A percentile compares a stretch with the other conserved stretches of the same genome.
phyloP scores from a whole-genome alignment of 1,140 invertebrate species.

The Leptonema lineaticorne region DNA sequence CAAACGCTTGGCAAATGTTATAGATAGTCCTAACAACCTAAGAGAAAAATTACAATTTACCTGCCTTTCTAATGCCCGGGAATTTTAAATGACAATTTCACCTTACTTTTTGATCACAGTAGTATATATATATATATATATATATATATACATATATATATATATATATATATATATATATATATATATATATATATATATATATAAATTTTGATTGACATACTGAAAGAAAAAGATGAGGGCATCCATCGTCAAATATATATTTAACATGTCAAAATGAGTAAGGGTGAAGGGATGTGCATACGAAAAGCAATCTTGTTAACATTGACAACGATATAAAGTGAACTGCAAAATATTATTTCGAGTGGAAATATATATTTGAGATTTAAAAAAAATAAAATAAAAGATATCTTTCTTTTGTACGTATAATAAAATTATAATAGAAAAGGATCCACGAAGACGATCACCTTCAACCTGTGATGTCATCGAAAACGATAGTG shows the following conservation, averaged over 20 bases:
- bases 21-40: too few relatives aligned
- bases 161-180: too few relatives aligned
- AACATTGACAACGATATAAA: conserved; percentile 8
- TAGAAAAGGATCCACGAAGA: neutral
- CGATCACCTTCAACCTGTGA: neutral
- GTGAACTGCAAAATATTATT: neutral
- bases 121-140: too few relatives aligned
- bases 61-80: too few relatives aligned
- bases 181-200: too few relatives aligned
- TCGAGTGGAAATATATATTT: neutral
- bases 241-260: neutral
- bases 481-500: neutral
- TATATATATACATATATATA: too few relatives aligned
- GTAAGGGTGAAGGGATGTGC: neutral
- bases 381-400: neutral
- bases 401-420: neutral
- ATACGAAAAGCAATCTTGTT: neutral
- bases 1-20: too few relatives aligned
- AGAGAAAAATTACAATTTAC: too few relatives aligned
- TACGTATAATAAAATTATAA: neutral
- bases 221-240: neutral
- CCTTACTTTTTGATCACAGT: too few relatives aligned
- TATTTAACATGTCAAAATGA: conserved; percentile 6
- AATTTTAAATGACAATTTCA: too few relatives aligned
- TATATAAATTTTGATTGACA: conserved; percentile 6